phyloP scores from a whole-genome alignment of 53 echinoderm and acorn worm species.

The Crossaster papposus region DNA sequence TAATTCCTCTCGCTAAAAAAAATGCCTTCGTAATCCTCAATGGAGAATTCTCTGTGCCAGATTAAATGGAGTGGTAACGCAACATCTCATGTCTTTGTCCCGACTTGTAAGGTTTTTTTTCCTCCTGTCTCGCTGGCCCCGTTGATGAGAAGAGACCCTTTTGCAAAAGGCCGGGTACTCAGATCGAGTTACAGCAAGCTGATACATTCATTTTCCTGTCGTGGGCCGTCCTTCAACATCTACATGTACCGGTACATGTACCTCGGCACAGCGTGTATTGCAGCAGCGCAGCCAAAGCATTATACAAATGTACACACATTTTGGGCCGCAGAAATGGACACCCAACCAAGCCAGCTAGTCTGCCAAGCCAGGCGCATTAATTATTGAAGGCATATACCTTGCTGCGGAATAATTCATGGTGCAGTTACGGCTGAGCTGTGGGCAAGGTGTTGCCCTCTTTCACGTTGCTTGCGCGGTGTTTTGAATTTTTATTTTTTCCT shows the following conservation, averaged over 20 bases:
- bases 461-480: neutral
- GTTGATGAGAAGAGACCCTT: neutral
- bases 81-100: conserved; percentile 19
- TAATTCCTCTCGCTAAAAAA: neutral
- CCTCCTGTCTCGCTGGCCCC: neutral
- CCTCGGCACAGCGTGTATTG: neutral
- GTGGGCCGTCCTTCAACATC: conserved; percentile 1
- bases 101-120: conserved; percentile 21
- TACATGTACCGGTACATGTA: neutral
- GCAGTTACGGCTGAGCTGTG: conserved; percentile 21
- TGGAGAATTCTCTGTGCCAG: conserved; percentile 13
- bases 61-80: conserved; percentile 31
- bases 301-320: neutral
- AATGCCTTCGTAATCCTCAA: conserved; percentile 21
- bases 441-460: conserved; percentile 37
- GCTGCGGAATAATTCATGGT: conserved; percentile 45
- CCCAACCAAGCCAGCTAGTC: neutral
- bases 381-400: conserved; percentile 42
- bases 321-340: neutral
- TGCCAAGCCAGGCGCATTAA: conserved; percentile 19
- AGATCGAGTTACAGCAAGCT: conserved; percentile 50
- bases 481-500: neutral
- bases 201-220: conserved; percentile 60
- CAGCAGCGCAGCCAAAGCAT: no score
- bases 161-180: conserved; percentile 26